Base-by-base conservation (phyloP, 2,113 vertebrate genomes). In the Cyprinus carpio region DNA sequence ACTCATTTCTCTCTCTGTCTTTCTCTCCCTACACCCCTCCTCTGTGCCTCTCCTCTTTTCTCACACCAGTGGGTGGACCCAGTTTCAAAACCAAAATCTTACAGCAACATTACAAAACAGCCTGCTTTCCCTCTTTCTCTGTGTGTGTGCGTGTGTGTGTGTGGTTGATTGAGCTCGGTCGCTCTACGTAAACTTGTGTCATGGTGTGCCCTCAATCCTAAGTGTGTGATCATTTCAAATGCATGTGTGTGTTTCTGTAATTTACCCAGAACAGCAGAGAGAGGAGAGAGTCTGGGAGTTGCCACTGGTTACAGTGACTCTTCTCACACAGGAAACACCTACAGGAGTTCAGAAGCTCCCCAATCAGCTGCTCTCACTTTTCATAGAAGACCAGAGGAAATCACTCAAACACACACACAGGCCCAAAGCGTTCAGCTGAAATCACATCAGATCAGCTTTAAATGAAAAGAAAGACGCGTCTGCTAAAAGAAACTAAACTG, bases 11-110 rank as follows among this genome's bases (percentile, higher is more conserved):
- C 91, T 93, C 90, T 90, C 89, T 89, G 87, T 87, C 92, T 93
- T 90, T 94, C 90, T 91, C 85, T 90, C 81, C 46, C 49, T 72
- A 43, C 79, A 46, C 83, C 37, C 84, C 91, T 92, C 91, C 92
- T 92, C 74, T 65, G 75, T 83, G 84, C 83, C 65, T 78, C 76
- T 87, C 84, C 81, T 79, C 78, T 75, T 64, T 83, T 84, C 83
- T 91, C 90, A 75, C 80, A 83, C 29, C 81, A 93, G 94, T 95
- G 93, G 94, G 95, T 94, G 94, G 95, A 94, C 93, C 93, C 94
- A 94, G 93, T 95, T 95, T 93, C 93, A 87, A 77, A 85, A 87
- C 92, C 91, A 91, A 82, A 90, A 93, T 93, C 93, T 93, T 93
- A 91, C 90, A 93, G 91, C 92, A 90, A 93, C 92, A 91, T 93